Evolutionary conservation across 2,888 invertebrate species (phyloP), one percentile per base, ranked within the genome.

Genomic region (Eupithecia subumbrata): DNA sequence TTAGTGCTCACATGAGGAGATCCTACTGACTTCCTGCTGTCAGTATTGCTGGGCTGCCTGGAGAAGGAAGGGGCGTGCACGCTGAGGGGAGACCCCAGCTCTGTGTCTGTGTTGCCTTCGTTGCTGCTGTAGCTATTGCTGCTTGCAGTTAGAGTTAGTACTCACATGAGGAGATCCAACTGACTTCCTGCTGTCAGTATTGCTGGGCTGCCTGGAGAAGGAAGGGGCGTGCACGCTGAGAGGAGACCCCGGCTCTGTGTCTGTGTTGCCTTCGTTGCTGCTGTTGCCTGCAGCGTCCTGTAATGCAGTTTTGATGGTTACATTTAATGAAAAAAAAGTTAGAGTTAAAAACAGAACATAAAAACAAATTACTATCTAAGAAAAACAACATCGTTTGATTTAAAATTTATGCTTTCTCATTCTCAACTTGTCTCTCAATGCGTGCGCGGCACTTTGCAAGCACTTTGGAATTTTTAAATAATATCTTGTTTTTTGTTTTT

Each of bases 231-330:
- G 89, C 43, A 90, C 75, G 82, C 91, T 92, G 60, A 92, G 88
- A 0, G 94, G 95, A 0, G 91, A 95, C 0, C 92, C 94, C 0
- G 93, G 95, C 86, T 88, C 95, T 25, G 89, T 95, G 84, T 89
- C 94, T 0, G 94, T 92, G 78, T 91, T 92, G 8, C 90, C 92
- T 16, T 94, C 94, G 74, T 92, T 93, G 69, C 94, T 93, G 79
- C 92, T 94, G 82, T 89, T 94, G 16, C 94, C 93, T 5, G 90
- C 93, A 14, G 91, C 88, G 14, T 93, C 93, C 93, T 93, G 83
- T 8, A 66, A 22, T 37, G 52, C 11, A 56, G n/a, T 56, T 11
- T 11, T 11, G n/a, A 11, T 48, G 18, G n/a, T 22, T 0, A 52
- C 5, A n/a, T 52, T 9, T 45, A n/a, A n/a, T n/a, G n/a, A n/a